phyloP scores from a whole-genome alignment of 2,797 vertebrate species.

The Malacoctenus gilli region DNA sequence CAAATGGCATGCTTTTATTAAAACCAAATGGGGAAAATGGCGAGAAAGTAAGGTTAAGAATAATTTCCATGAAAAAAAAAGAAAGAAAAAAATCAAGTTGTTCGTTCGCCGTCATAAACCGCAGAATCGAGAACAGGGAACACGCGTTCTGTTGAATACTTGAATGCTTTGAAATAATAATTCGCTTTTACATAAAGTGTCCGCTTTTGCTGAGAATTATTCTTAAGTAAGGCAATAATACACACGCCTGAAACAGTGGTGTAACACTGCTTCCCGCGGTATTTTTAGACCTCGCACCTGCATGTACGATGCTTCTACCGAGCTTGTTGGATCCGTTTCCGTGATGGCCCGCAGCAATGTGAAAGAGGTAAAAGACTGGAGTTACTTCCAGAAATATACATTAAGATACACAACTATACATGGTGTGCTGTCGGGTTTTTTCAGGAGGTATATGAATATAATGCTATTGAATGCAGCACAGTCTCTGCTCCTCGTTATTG shows the following conservation, averaged over 20 bases:
- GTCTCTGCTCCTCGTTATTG: neutral
- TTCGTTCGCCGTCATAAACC: conserved; percentile 42
- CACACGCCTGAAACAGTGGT: conserved; percentile 16
- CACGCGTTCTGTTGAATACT: conserved; percentile 41
- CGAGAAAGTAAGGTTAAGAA: conserved; percentile 64
- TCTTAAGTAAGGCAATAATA: conserved; percentile 28
- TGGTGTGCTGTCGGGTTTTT: neutral
- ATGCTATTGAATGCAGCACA: neutral
- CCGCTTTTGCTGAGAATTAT: conserved; percentile 19
- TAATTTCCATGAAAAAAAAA: conserved; percentile 53
- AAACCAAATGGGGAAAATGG: conserved; percentile 66
- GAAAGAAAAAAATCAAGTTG: conserved; percentile 32
- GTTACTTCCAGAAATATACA: neutral
- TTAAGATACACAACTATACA: too few species aligned
- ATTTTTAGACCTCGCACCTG: conserved; percentile 54
- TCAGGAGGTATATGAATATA: too few species aligned
- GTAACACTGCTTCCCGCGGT: conserved; percentile 28
- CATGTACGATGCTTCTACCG: conserved; percentile 13
- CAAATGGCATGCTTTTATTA: conserved; percentile 76
- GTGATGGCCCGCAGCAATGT: conserved; percentile 8
- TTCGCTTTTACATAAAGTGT: conserved; percentile 44
- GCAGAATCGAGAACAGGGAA: conserved; percentile 12
- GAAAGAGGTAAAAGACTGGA: conserved; percentile 1
- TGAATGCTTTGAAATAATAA: conserved; percentile 43
- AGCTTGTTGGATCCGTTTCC: conserved; percentile 17